Conservation (phyloP, 2,888 invertebrate genomes). For the Stomorhina lunata region DNA sequence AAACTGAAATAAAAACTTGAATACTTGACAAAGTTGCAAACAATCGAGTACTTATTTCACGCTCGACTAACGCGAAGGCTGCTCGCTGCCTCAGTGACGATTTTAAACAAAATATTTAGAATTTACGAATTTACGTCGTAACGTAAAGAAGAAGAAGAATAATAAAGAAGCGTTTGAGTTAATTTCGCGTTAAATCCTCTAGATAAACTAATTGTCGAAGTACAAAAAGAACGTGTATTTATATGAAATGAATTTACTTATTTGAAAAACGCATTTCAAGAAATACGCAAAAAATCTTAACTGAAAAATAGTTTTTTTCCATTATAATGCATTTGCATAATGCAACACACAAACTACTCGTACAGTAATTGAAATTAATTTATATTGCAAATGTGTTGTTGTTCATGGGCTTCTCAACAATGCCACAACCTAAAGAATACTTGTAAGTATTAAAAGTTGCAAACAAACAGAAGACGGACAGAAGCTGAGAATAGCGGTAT, state of each 20-base stretch:
- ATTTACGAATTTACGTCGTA: not conserved
- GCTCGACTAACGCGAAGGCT: constrained; percentile 51
- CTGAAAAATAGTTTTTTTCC: constrained; percentile 40
- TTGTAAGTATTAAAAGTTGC: constrained; percentile 8
- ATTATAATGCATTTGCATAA: constrained; percentile 24
- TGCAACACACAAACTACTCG: not conserved
- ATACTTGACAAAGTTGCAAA: constrained; percentile 41
- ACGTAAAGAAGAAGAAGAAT: too few relatives aligned
- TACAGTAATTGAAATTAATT: too few relatives aligned
- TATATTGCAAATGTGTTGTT: not conserved
- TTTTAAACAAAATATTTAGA: not conserved
- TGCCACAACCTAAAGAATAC: not conserved
- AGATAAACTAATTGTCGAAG: constrained; percentile 73
- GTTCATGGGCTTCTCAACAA: not conserved
- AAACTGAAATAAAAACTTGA: constrained; percentile 38
- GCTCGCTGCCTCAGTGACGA: constrained; percentile 7
- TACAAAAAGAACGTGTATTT: constrained; percentile 61
- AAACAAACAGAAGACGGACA: not conserved
- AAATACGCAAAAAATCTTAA: constrained; percentile 22
- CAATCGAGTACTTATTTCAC: constrained; percentile 37
- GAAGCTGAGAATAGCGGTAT: constrained; percentile 50
- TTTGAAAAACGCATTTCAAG: constrained; percentile 47
- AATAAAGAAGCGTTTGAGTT: constrained; percentile 29
- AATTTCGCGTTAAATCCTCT: constrained; percentile 48
- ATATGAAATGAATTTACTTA: constrained; percentile 58